Evolutionary conservation across 2,888 invertebrate species (phyloP), one percentile per base, ranked within the genome.

Genomic region (Timema cristinae): DNA sequence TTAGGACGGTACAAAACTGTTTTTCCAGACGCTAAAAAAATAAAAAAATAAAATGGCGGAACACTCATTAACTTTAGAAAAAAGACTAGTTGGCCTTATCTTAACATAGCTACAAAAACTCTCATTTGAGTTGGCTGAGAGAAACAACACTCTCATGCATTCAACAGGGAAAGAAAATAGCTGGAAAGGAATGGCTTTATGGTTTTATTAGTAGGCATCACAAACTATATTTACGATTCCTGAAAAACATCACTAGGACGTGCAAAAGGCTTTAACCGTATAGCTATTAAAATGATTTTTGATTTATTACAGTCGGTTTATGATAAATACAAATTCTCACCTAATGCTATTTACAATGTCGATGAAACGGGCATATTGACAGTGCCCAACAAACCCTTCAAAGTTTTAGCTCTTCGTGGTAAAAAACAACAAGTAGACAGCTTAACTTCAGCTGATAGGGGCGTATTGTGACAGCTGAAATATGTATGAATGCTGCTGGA

Each of bases 321-420:
- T 59, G 49, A 59, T 47, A 50, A 59, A 6, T 48, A 48, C 49
- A 75, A 78, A 49, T 73, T 77, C 68, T 74, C 75, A 5, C 76
- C 78, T 69, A 76, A 78, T 69, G 73, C 75, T 69, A 78, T 80
- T 66, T 81, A 76, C 71, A 81, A 80, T 68, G 78, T 80, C 0
- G 79, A 81, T 71, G 80, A 81, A 75, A 80, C 79, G 8, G 80
- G 80, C 10, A 73, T 81, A 13, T 73, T 78, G 49, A 77, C 79
- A 8, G 79, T 80, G 6, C 80, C 77, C 73, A 77, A 75, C 13
- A 77, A 78, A 75, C 76, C 78, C 63, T 75, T 77, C 10, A 68
- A 78, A 74, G 76, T 80, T n/a, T 71, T 80, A 51, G 77, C 77
- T 15, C 7, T n/a, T n/a, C n/a, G n/a, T 73, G 73, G 80, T 10